These are phyloP conservation scores for Corapipo altera DNA, from an alignment of 2,113 vertebrate species.

Conservation along the genomic window DNA sequence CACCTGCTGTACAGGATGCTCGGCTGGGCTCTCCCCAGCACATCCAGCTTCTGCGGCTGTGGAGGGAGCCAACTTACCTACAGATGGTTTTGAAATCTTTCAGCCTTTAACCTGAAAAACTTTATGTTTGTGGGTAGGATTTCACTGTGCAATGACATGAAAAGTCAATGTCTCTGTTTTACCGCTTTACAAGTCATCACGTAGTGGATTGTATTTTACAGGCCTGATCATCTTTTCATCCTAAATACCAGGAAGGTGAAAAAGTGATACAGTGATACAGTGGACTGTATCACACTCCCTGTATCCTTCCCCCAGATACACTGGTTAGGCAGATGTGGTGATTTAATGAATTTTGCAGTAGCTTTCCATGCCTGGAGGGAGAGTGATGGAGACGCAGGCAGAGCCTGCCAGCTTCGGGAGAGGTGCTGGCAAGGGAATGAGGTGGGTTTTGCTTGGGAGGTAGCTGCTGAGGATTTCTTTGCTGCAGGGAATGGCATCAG, in stretches of 20 bases:
- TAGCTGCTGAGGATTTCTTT: not conserved
- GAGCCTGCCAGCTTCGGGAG: not conserved
- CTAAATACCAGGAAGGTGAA: not conserved
- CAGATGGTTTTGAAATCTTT: constrained; percentile 1
- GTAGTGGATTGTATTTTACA: constrained; percentile 25
- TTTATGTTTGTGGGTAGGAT: constrained; percentile 17
- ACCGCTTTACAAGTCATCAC: not conserved
- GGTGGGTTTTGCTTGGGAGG: not conserved
- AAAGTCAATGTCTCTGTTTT: constrained; percentile 9
- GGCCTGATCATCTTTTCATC: not conserved
- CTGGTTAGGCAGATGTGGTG: not conserved
- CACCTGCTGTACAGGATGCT: not conserved
- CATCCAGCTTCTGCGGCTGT: rapidly evolving
- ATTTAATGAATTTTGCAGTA: not conserved
- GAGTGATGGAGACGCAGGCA: not conserved
- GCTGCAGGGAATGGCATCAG: not conserved
- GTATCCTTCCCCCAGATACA: not conserved
- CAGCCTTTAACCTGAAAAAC: not conserved
- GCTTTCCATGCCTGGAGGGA: not conserved
- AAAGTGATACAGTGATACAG: not conserved
- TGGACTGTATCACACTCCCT: not conserved
- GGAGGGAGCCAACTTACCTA: not conserved
- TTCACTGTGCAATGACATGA: not conserved
- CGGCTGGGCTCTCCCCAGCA: not conserved
- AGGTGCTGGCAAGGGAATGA: rapidly evolving